Percentiles rank a stretch among this genome's conserved stretches.
Evolutionary conservation across 2,797 vertebrate genomes (phyloP).

Genomic region (Meriones psammophilus): DNA sequence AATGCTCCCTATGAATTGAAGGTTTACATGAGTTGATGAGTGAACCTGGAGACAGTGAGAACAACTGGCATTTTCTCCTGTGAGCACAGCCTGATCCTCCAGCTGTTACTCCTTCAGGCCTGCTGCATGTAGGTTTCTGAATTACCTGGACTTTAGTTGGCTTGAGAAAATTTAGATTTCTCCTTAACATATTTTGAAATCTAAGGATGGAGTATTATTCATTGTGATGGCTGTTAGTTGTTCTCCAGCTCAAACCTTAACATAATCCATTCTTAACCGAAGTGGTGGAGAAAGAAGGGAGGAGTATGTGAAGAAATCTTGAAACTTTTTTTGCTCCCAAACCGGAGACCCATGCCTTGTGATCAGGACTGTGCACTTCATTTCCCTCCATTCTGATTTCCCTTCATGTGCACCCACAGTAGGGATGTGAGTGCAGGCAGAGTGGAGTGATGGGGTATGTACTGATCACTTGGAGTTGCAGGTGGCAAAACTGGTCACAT

Average conservation of each 20-base stretch:
- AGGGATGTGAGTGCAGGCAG: slow-evolving; percentile 72
- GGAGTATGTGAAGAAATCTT: slow-evolving; percentile 39
- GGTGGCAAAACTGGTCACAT: slow-evolving; percentile 84
- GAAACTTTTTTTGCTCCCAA: background rate
- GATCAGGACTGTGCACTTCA: slow-evolving; percentile 69
- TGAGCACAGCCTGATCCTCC: slow-evolving; percentile 79
- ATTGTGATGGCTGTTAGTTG: slow-evolving; percentile 36
- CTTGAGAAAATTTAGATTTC: slow-evolving; percentile 64
- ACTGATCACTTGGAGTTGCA: slow-evolving; percentile 70
- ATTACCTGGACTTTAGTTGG: slow-evolving; percentile 64
- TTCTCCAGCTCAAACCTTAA: slow-evolving; percentile 51
- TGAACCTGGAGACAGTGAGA: slow-evolving; percentile 57
- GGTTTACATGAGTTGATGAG: slow-evolving; percentile 52
- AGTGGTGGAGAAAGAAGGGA: slow-evolving; percentile 49
- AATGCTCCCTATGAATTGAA: slow-evolving; percentile 66
- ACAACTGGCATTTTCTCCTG: slow-evolving; percentile 65
- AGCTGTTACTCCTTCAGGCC: slow-evolving; percentile 56
- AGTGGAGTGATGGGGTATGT: slow-evolving; percentile 74
- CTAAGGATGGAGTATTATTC: slow-evolving; percentile 64
- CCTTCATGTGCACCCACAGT: slow-evolving; percentile 67
- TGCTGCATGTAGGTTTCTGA: background rate
- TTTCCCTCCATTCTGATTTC: slow-evolving; percentile 70
- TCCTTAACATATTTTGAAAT: slow-evolving; percentile 63
- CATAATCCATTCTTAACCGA: slow-evolving; percentile 46
- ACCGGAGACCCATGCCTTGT: slow-evolving; percentile 83